phyloP scores from a whole-genome alignment of 2,113 vertebrate genomes.

The Callorhinus ursinus region DNA sequence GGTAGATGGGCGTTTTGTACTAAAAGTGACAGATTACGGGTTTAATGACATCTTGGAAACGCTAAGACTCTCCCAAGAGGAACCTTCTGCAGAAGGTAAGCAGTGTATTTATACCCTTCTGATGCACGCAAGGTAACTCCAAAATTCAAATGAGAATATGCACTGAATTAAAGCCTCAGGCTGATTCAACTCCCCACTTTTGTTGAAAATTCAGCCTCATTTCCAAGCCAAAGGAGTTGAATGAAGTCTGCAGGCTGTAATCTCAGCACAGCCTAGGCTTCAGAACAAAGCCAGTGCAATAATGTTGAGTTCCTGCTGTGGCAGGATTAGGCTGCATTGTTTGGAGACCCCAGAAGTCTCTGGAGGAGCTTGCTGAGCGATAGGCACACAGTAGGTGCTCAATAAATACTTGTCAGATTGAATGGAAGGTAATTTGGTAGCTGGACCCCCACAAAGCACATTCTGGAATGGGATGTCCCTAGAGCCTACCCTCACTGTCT shows the following conservation, averaged over 20 bases:
- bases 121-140: slow-evolving; percentile 10
- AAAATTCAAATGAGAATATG: neutral
- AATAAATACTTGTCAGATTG: slow-evolving; percentile 78
- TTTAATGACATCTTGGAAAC: slow-evolving; percentile 91
- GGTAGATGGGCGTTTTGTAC: slow-evolving; percentile 94
- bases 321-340: slow-evolving; percentile 76
- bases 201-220: slow-evolving; percentile 74
- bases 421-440: slow-evolving; percentile 77
- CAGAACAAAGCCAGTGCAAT: slow-evolving; percentile 68
- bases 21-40: slow-evolving; percentile 95
- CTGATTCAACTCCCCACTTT: slow-evolving; percentile 68
- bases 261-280: slow-evolving; percentile 44
- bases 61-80: slow-evolving; percentile 87
- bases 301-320: slow-evolving; percentile 68
- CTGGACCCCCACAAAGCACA: slow-evolving; percentile 53
- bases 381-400: slow-evolving; percentile 77
- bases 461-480: slow-evolving; percentile 63
- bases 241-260: slow-evolving; percentile 61
- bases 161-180: slow-evolving; percentile 55
- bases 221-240: slow-evolving; percentile 70
- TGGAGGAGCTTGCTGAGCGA: slow-evolving; percentile 64
- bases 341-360: slow-evolving; percentile 62
- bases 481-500: slow-evolving; percentile 32
- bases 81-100: slow-evolving; percentile 89
- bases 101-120: slow-evolving; percentile 54